These are phyloP conservation scores for Ahaetulla prasina DNA, from an alignment of 2,113 vertebrate species.

Conservation along the genomic window DNA sequence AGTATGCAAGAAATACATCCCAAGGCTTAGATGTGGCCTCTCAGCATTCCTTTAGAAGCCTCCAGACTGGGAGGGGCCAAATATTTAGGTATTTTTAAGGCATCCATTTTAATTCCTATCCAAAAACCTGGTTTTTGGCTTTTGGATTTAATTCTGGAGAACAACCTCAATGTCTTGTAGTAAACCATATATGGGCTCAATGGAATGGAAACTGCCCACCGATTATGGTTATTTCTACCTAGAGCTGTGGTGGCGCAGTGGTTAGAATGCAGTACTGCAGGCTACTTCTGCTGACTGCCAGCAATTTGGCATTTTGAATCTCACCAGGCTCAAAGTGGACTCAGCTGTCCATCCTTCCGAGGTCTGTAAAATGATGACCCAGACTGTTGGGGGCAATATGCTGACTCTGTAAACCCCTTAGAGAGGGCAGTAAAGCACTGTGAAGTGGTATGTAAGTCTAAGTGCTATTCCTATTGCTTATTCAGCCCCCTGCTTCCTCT, in stretches of 20 bases:
- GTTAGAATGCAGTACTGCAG: too few species aligned
- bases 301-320: too few species aligned
- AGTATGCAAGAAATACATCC: neutral
- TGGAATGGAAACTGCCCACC: neutral
- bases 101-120: neutral
- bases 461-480: too few species aligned
- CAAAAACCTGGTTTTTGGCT: neutral
- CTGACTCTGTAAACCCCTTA: too few species aligned
- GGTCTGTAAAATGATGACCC: too few species aligned
- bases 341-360: too few species aligned
- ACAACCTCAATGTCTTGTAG: neutral
- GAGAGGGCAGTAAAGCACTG: too few species aligned
- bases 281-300: too few species aligned
- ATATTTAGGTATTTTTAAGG: neutral
- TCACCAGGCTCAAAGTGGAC: too few species aligned
- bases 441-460: too few species aligned
- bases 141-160: neutral
- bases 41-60: neutral
- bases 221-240: neutral
- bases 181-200: neutral
- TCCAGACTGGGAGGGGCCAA: neutral
- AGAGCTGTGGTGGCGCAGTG: too few species aligned
- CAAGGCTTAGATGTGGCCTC: neutral
- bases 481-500: neutral
- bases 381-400: too few species aligned